A percentile compares a stretch with the other conserved stretches of the same genome.
Evolutionary conservation across 2,113 vertebrate genomes (phyloP).

Genomic region (Girardinichthys multiradiatus): DNA sequence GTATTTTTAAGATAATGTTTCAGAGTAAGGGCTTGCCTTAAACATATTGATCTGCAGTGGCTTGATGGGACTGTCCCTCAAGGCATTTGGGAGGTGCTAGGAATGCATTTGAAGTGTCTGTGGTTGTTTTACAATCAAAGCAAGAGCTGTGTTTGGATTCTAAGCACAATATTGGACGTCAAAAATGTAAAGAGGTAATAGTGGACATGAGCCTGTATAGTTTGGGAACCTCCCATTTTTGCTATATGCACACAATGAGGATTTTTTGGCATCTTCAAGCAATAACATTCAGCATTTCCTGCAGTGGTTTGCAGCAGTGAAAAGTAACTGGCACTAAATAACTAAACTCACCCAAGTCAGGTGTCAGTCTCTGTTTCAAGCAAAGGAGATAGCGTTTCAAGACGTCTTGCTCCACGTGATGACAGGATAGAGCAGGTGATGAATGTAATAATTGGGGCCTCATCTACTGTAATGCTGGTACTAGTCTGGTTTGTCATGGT

Average conservation of each 20-base stretch:
- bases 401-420: no score
- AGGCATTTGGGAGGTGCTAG: neutral
- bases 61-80: neutral
- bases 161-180: neutral
- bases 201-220: neutral
- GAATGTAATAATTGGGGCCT: no score
- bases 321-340: no score
- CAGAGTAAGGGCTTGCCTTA: neutral
- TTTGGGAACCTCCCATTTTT: neutral
- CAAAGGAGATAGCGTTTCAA: no score
- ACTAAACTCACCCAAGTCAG: no score
- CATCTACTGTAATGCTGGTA: no score
- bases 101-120: neutral
- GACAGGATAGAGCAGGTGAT: no score
- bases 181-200: neutral
- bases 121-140: neutral
- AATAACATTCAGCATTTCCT: neutral
- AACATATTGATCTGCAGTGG: neutral
- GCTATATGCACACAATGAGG: neutral
- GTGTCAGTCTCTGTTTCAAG: no score
- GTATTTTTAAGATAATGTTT: neutral
- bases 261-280: neutral
- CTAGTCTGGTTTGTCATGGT: no score
- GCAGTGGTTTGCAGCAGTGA: no score
- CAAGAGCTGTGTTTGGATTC: neutral